Evolutionary conservation across 1,140 invertebrate genomes (phyloP), one percentile per base, ranked within the genome.

Genomic region (Drosophila bocki): DNA sequence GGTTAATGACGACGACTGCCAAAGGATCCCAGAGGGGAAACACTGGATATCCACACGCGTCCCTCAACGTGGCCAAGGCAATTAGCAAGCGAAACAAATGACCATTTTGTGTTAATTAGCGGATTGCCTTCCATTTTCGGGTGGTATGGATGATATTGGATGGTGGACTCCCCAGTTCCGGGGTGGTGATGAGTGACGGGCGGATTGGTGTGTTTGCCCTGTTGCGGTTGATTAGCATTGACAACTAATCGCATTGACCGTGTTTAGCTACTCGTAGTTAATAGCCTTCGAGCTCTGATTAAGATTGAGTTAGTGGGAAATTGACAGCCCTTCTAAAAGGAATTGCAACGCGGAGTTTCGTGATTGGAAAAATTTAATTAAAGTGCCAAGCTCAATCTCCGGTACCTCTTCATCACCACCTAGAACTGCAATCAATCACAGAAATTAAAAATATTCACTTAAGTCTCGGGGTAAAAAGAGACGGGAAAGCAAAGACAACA

Each of bases 51-150:
- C 32, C 69, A 47, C 50, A 74, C 33, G 44, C 32, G 41, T 29
- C 72, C 72, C 37, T 48, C 50, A 45, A 42, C 47, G 32, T 53
- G 41, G 67, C 29, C 32, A 57, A 39, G 59, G 67, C 82, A 70
- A 85, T 85, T 85, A 86, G 79, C 68, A 85, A 47, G 64, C 82
- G 82, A 76, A 85, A 81, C 82, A 85, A 86, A 86, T 85, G 79
- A 69, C 56, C 79, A 82, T 82, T 86, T 77, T 69, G 79, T 86
- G 79, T 86, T 86, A 86, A 86, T 86, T 86, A 86, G 67, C 64
- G 56, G 53, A 65, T 65, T 65, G 61, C 65, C 65, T 37, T 64
- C 44, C 45, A 32, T 69, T 65, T 69, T 22, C 37, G 42, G 32
- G 33, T 53, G 69, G 11, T 6, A 29, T 58, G 53, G 70, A 35